Conservation (phyloP, 2,113 vertebrate species). For the Panthera tigris region DNA sequence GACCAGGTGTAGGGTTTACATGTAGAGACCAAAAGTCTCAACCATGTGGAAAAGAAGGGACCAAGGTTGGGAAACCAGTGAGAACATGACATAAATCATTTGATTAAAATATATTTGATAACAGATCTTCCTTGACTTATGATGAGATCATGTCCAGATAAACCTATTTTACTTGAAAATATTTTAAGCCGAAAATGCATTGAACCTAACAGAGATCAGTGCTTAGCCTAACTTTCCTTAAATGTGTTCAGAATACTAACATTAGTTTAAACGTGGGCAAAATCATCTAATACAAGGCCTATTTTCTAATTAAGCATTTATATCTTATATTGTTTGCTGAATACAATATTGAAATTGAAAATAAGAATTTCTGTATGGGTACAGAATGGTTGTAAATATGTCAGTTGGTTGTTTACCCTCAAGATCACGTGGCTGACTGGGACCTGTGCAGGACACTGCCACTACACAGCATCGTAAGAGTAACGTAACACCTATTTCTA, state of each 20-base stretch:
- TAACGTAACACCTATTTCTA: not conserved
- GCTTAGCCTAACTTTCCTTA: not conserved
- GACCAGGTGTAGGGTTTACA: no score
- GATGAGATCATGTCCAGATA: not conserved
- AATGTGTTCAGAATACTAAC: not conserved
- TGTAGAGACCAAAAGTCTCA: not conserved
- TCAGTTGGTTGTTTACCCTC: not conserved
- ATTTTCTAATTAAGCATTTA: not conserved
- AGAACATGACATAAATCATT: not conserved
- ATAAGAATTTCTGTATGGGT: not conserved
- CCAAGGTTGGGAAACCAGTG: not conserved
- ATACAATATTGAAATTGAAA: not conserved
- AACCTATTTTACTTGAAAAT: not conserved
- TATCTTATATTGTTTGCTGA: not conserved
- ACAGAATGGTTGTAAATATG: not conserved
- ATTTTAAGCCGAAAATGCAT: not conserved
- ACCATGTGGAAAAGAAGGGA: not conserved
- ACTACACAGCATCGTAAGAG: not conserved
- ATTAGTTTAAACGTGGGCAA: not conserved
- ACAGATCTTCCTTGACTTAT: not conserved
- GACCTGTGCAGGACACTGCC: not conserved
- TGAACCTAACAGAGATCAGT: not conserved
- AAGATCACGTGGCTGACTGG: not conserved
- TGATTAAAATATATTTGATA: not conserved
- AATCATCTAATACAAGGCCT: not conserved